Conservation (phyloP, 2,888 invertebrate genomes). For the Asteroscopus sphinx region DNA sequence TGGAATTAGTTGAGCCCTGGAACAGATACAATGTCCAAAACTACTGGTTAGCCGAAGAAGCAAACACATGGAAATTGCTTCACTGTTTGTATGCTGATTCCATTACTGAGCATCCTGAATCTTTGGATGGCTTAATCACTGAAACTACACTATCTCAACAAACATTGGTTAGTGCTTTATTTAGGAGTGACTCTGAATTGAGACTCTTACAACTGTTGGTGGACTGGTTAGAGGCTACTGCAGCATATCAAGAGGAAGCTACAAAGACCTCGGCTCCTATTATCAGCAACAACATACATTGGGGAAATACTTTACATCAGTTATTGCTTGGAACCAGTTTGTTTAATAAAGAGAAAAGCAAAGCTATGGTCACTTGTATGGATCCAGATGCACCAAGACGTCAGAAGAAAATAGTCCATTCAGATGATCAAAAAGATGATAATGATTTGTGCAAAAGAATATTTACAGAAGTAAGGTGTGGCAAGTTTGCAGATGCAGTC, state of each 20-base stretch:
- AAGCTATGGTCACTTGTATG: slow-evolving; percentile 91
- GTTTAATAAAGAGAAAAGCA: slow-evolving; percentile 83
- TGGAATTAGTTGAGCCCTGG: slow-evolving; percentile 88
- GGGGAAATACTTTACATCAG: slow-evolving; percentile 97
- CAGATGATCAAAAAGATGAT: slow-evolving; percentile 95
- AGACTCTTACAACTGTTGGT: slow-evolving; percentile 95
- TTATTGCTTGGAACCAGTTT: slow-evolving; percentile 88
- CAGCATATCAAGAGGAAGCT: slow-evolving; percentile 93
- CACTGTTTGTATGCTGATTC: slow-evolving; percentile 95
- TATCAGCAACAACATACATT: slow-evolving; percentile 92
- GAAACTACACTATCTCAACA: slow-evolving; percentile 81
- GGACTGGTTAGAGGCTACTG: slow-evolving; percentile 97
- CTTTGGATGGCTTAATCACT: slow-evolving; percentile 82
- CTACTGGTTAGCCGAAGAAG: slow-evolving; percentile 93
- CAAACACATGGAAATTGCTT: slow-evolving; percentile 96
- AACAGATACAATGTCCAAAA: slow-evolving; percentile 84
- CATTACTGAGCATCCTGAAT: slow-evolving; percentile 89
- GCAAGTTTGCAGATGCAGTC: slow-evolving; percentile 95
- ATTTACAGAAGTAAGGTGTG: slow-evolving; percentile 95
- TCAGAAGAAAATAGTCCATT: slow-evolving; percentile 94
- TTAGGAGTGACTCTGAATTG: slow-evolving; percentile 87
- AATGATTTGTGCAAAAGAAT: slow-evolving; percentile 89
- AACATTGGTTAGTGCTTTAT: slow-evolving; percentile 78
- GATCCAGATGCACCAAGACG: slow-evolving; percentile 97
- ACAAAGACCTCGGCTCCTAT: slow-evolving; percentile 83